Evolutionary conservation across 1,140 invertebrate species (phyloP).

Genomic region (Grapholita molesta): DNA sequence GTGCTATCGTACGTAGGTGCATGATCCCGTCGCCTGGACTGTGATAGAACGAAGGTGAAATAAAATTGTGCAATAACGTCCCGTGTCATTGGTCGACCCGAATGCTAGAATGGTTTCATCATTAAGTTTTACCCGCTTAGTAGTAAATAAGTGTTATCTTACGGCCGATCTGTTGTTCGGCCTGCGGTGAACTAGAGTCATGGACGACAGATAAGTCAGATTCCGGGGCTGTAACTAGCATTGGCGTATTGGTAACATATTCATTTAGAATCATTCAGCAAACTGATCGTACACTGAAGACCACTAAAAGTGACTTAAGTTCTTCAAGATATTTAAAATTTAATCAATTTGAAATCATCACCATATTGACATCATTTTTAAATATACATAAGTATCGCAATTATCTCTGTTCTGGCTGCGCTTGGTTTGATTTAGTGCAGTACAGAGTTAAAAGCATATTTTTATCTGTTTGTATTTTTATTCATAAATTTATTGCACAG

Average conservation of each 20-base stretch:
- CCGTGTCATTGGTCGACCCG: neutral
- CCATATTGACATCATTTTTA: too few species aligned
- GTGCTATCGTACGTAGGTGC: too few species aligned
- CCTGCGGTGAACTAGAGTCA: constrained; percentile 62
- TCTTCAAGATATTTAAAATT: too few species aligned
- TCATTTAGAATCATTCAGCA: neutral
- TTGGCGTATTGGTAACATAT: constrained; percentile 39
- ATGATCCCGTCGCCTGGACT: neutral
- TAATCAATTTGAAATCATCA: too few species aligned
- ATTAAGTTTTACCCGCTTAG: constrained; percentile 40
- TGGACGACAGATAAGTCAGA: constrained; percentile 53
- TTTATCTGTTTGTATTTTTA: too few species aligned
- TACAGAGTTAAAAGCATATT: too few species aligned
- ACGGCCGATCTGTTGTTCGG: constrained; percentile 59
- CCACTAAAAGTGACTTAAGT: too few species aligned
- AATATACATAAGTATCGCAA: too few species aligned
- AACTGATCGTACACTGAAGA: too few species aligned
- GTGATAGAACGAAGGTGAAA: neutral
- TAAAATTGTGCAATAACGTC: neutral
- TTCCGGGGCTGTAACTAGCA: constrained; percentile 39
- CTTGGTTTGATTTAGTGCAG: too few species aligned
- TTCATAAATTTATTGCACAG: too few species aligned
- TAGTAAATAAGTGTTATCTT: constrained; percentile 48
- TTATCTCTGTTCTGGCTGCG: too few species aligned
- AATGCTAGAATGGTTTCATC: constrained; percentile 41